phyloP scores from a whole-genome alignment of 2,888 invertebrate species.

The Spilarctia lutea region DNA sequence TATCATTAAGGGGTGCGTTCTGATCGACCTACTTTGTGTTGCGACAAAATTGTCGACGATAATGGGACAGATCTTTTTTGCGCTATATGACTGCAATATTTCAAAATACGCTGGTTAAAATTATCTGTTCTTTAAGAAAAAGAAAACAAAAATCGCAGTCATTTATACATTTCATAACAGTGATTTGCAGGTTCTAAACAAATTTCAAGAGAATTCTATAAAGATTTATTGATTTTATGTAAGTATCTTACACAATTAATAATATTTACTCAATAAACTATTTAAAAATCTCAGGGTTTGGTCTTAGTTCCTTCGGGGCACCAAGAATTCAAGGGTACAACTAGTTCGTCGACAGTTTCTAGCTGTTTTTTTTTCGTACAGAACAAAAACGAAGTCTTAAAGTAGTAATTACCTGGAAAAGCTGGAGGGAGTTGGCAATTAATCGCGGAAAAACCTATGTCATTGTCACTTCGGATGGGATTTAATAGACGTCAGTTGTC shows the following conservation, averaged over 20 bases:
- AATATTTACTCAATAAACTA: neutral
- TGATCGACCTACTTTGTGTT: conserved; percentile 20
- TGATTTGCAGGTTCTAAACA: neutral
- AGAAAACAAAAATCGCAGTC: neutral
- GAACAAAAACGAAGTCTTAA: neutral
- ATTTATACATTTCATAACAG: neutral
- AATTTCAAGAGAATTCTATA: neutral
- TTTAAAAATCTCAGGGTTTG: neutral
- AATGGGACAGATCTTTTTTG: conserved; percentile 7
- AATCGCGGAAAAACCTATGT: neutral
- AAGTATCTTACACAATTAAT: neutral
- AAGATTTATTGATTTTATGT: neutral
- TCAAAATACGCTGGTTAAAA: neutral
- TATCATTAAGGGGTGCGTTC: conserved; percentile 35
- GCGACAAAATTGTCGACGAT: conserved; percentile 12
- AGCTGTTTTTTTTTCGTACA: no score
- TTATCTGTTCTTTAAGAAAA: neutral
- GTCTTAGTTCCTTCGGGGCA: no score
- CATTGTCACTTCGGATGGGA: neutral
- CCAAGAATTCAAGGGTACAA: neutral
- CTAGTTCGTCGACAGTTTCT: neutral
- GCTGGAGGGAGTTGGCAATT: neutral
- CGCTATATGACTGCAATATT: neutral
- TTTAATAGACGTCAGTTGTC: neutral
- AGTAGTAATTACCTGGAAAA: neutral